Percentiles rank a stretch among this genome's conserved stretches.
Conservation (phyloP, 1,140 invertebrate species). For the Papilio helenus region DNA sequence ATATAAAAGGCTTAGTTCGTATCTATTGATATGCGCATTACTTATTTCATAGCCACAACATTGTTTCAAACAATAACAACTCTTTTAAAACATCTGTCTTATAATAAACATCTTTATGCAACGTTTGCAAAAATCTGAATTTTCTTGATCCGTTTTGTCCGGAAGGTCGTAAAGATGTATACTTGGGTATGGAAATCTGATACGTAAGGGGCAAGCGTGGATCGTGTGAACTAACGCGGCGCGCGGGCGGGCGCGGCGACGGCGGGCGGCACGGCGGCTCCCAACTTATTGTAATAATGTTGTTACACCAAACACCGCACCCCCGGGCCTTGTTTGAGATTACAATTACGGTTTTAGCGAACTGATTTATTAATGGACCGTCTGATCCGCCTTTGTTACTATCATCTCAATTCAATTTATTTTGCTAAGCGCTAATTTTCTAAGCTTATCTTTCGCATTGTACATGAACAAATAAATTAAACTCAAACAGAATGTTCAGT, state of each 20-base stretch:
- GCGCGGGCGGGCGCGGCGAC: conserved; percentile 46
- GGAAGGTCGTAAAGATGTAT: not conserved
- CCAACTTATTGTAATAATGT: conserved; percentile 82
- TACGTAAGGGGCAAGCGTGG: conserved; percentile 33
- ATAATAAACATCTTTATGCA: not conserved
- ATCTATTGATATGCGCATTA: too few relatives aligned
- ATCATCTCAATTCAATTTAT: conserved; percentile 80
- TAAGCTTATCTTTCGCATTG: conserved; percentile 18
- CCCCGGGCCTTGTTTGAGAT: conserved; percentile 79
- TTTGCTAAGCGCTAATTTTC: conserved; percentile 53
- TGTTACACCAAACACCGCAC: conserved; percentile 78
- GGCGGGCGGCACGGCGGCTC: conserved; percentile 61
- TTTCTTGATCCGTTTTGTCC: not conserved
- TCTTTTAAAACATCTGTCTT: not conserved
- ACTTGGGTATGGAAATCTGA: conserved; percentile 21
- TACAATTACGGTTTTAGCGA: conserved; percentile 82
- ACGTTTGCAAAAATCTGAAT: not conserved
- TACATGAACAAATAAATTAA: not conserved
- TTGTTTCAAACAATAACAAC: not conserved
- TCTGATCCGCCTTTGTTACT: conserved; percentile 80
- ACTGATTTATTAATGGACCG: conserved; percentile 82
- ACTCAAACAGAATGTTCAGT: not conserved
- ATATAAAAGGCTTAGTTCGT: too few relatives aligned
- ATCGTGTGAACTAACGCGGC: conserved; percentile 56
- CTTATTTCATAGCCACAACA: too few relatives aligned